phyloP scores from a whole-genome alignment of 1,140 invertebrate genomes.

The Caenorhabditis remanei region DNA sequence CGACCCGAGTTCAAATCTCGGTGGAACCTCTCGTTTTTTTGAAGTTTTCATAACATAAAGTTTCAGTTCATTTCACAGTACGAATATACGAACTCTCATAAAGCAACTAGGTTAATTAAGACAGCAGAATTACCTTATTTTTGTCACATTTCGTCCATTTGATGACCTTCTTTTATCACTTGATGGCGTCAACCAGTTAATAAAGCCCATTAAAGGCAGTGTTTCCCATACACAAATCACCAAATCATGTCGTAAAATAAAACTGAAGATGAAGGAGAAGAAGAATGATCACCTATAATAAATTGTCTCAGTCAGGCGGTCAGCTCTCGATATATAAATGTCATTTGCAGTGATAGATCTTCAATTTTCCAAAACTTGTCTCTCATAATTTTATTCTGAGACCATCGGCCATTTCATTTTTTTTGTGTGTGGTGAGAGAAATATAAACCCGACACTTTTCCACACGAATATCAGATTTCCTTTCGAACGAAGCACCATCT shows the following conservation, averaged over 20 bases:
- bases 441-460: constrained; percentile 46
- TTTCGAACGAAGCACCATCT: constrained; percentile 13
- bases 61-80: too few species aligned
- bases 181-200: constrained; percentile 47
- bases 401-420: constrained; percentile 27
- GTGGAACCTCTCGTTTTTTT: constrained; percentile 39
- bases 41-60: background rate
- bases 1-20: constrained; percentile 77
- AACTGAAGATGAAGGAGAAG: background rate
- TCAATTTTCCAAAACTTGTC: background rate
- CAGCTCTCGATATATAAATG: constrained; percentile 43
- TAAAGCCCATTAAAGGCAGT: constrained; percentile 1
- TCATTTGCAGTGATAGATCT: constrained; percentile 4
- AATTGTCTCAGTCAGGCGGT: constrained; percentile 31
- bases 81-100: background rate
- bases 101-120: constrained; percentile 15
- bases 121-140: background rate
- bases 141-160: background rate
- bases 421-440: background rate
- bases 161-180: constrained; percentile 36
- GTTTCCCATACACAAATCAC: constrained; percentile 47
- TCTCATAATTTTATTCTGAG: constrained; percentile 7
- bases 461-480: constrained; percentile 33
- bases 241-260: constrained; percentile 51
- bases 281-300: constrained; percentile 18